Percentiles rank a stretch among this genome's conserved stretches.
Evolutionary conservation across 1,140 invertebrate genomes (phyloP).

Genomic region (Oryctes rhinoceros): DNA sequence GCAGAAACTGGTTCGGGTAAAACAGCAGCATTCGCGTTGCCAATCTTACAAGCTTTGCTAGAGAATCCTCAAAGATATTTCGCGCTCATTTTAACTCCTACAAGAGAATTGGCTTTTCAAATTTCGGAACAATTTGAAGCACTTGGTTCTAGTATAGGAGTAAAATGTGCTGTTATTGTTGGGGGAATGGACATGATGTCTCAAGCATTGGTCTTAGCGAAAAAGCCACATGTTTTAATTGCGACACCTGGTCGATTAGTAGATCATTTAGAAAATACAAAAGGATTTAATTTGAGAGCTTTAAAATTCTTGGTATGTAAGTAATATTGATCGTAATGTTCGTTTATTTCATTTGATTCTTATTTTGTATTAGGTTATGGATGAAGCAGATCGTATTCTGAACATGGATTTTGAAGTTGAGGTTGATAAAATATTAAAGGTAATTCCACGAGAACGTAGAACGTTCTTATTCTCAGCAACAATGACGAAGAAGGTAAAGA

Average conservation of each 20-base stretch:
- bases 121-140: slow-evolving; percentile 97
- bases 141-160: slow-evolving; percentile 84
- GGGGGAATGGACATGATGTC: slow-evolving; percentile 98
- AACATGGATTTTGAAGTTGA: slow-evolving; percentile 98
- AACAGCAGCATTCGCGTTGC: slow-evolving; percentile 96
- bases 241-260: slow-evolving; percentile 90
- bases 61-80: slow-evolving; percentile 93
- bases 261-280: slow-evolving; percentile 93
- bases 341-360: no score
- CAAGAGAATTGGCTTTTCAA: slow-evolving; percentile 96
- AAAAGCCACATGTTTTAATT: slow-evolving; percentile 95
- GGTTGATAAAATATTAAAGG: slow-evolving; percentile 94
- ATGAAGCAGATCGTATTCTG: slow-evolving; percentile 94
- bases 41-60: slow-evolving; percentile 90
- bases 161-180: slow-evolving; percentile 95
- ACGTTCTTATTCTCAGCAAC: slow-evolving; percentile 96
- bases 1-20: slow-evolving; percentile 99
- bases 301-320: slow-evolving; percentile 81
- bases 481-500: slow-evolving; percentile 98
- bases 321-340: no score
- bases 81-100: slow-evolving; percentile 94
- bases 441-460: slow-evolving; percentile 85
- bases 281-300: slow-evolving; percentile 89
- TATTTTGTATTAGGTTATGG: slow-evolving; percentile 75
- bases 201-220: slow-evolving; percentile 88